Conservation (phyloP, 2,797 vertebrate species). For the Peromyscus aztecus region DNA sequence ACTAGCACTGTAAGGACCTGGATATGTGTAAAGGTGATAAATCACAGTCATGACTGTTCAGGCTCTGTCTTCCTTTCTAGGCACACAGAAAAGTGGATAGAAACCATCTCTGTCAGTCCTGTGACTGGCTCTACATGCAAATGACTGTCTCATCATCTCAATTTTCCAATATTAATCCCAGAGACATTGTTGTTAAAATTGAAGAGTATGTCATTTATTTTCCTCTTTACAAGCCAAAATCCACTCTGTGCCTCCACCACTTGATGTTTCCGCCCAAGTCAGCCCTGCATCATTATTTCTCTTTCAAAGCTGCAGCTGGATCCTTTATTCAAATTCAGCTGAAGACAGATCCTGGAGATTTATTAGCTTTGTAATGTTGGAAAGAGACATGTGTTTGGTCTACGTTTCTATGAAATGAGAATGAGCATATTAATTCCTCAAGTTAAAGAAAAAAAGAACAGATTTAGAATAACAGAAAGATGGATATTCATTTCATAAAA, state of each 20-base stretch:
- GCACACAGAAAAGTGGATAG: not conserved
- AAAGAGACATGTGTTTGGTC: conserved; percentile 56
- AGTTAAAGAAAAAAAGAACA: conserved; percentile 48
- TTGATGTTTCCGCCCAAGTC: not conserved
- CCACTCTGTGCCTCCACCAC: not conserved
- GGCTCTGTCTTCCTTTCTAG: not conserved
- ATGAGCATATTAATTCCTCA: conserved; percentile 44
- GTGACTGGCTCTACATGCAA: not conserved
- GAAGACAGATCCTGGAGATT: not conserved
- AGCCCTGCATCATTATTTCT: not conserved
- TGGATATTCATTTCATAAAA: conserved; percentile 60
- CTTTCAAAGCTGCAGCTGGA: conserved; percentile 58
- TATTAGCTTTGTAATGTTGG: not conserved
- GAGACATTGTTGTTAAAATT: not conserved
- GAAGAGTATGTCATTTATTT: not conserved
- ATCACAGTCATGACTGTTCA: not conserved
- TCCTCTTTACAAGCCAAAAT: not conserved
- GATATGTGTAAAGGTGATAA: not conserved
- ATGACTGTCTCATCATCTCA: not conserved
- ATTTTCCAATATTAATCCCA: conserved; percentile 7
- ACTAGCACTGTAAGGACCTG: not conserved
- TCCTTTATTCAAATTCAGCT: conserved; percentile 43
- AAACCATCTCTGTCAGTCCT: not conserved
- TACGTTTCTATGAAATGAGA: conserved; percentile 55
- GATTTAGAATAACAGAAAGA: conserved; percentile 60